Evolutionary conservation across 2,797 vertebrate genomes (phyloP).

Genomic region (Microhierax caerulescens): DNA sequence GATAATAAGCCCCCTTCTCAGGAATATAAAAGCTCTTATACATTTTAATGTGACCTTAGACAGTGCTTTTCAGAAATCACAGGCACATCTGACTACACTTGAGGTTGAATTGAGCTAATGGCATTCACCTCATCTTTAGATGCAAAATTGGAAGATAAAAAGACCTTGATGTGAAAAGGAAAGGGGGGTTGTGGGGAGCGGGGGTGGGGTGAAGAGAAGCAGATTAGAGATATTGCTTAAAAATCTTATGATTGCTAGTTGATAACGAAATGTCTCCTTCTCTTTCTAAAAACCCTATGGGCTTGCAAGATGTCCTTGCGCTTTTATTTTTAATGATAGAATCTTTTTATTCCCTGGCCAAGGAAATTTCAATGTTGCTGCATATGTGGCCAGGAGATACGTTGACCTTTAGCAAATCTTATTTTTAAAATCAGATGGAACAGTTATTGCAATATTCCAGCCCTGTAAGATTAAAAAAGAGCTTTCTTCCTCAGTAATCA

Average conservation of each 20-base stretch:
- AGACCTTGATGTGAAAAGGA: conserved; percentile 84
- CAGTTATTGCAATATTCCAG: conserved; percentile 84
- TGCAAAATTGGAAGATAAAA: conserved; percentile 89
- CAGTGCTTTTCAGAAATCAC: conserved; percentile 83
- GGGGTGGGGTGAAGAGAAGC: conserved; percentile 64
- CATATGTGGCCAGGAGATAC: conserved; percentile 85
- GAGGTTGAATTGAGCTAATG: conserved; percentile 87
- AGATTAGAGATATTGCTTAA: conserved; percentile 83
- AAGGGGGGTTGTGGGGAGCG: conserved; percentile 61
- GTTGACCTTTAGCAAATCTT: conserved; percentile 90
- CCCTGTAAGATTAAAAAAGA: conserved; percentile 80
- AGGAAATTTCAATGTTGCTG: conserved; percentile 85
- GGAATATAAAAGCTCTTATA: conserved; percentile 82
- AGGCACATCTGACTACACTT: conserved; percentile 86
- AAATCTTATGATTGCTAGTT: conserved; percentile 80
- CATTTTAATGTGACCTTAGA: conserved; percentile 88
- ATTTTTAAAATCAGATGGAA: conserved; percentile 84
- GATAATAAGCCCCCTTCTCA: conserved; percentile 83
- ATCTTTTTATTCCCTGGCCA: conserved; percentile 88
- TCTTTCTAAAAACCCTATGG: conserved; percentile 77
- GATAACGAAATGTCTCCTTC: conserved; percentile 84
- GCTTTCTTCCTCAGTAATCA: conserved; percentile 77
- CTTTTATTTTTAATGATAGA: conserved; percentile 88
- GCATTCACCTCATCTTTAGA: conserved; percentile 87
- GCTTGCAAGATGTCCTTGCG: conserved; percentile 76